Conservation (phyloP, 1,140 invertebrate genomes). For the Laupala kohalensis region DNA sequence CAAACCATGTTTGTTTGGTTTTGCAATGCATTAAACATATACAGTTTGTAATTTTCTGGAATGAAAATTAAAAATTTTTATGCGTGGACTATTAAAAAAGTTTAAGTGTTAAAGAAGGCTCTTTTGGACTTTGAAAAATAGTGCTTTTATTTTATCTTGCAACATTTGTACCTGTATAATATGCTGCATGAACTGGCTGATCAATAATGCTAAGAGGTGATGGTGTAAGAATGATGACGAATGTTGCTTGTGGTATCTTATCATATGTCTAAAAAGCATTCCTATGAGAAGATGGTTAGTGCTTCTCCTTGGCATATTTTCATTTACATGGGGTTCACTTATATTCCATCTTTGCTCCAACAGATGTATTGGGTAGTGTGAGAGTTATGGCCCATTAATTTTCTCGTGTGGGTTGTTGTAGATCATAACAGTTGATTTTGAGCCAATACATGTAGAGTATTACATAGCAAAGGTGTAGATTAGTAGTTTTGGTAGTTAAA, state of each 20-base stretch:
- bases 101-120: no score
- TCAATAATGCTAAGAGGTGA: background rate
- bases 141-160: no score
- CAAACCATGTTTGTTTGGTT: no score
- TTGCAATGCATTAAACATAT: no score
- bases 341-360: background rate
- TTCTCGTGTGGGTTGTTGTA: background rate
- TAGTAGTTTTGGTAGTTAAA: background rate
- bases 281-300: no score
- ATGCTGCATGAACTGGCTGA: background rate
- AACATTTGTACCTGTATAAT: no score
- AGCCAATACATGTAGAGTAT: background rate
- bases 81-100: no score
- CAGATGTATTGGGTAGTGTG: background rate
- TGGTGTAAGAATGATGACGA: background rate
- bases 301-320: background rate
- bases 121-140: no score
- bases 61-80: no score
- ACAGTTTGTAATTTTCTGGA: no score
- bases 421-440: background rate
- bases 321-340: background rate
- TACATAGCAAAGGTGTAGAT: background rate
- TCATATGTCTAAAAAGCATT: no score
- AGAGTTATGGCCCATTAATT: background rate
- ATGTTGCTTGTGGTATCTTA: no score